Evolutionary conservation across 2,888 invertebrate genomes (phyloP).

Genomic region (Xestia xanthographa): DNA sequence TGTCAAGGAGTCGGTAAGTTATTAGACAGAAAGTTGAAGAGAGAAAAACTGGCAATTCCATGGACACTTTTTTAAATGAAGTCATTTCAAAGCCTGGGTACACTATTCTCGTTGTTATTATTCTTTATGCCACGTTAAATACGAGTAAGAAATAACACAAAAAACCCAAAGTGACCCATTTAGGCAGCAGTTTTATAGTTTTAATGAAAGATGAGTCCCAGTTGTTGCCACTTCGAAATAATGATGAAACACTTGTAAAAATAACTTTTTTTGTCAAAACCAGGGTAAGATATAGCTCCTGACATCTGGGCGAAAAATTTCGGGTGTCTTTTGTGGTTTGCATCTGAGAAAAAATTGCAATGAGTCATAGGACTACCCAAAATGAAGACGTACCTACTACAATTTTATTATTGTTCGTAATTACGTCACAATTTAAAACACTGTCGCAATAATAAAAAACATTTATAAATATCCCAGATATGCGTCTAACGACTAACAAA

Average conservation of each 20-base stretch:
- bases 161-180: constrained; percentile 6
- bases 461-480: background rate
- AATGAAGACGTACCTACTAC: background rate
- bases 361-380: background rate
- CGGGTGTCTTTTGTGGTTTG: background rate
- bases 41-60: background rate
- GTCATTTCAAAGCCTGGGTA: background rate
- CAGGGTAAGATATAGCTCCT: background rate
- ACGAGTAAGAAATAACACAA: background rate
- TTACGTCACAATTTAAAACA: background rate
- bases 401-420: too few species aligned
- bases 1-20: background rate
- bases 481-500: background rate
- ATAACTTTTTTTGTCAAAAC: background rate
- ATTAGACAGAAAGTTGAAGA: background rate
- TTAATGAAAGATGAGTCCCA: background rate
- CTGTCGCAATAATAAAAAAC: background rate
- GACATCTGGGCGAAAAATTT: background rate
- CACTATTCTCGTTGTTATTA: background rate
- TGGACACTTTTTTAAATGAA: background rate
- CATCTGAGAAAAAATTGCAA: background rate
- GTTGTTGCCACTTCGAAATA: background rate
- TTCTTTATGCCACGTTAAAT: background rate
- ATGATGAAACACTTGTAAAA: background rate
- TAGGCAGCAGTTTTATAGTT: constrained; percentile 1